These are phyloP conservation scores for Sciaenops ocellatus DNA, from an alignment of 2,797 vertebrate genomes.

Conservation along the genomic window DNA sequence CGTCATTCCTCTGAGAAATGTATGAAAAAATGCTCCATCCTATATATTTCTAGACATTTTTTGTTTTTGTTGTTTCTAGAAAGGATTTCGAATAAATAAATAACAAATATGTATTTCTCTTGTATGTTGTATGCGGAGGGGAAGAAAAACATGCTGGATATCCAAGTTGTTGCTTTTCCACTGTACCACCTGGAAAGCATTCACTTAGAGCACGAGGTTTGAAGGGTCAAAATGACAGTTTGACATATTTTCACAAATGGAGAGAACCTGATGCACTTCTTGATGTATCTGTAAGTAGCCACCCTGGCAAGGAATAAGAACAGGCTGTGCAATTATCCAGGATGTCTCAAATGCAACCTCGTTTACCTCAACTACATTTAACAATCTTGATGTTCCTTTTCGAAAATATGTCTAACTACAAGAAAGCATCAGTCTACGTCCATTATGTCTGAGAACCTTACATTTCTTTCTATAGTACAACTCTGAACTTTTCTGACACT, in stretches of 20 bases:
- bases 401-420: background rate
- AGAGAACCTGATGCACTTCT: background rate
- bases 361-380: background rate
- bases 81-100: too few relatives aligned
- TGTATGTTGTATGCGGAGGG: background rate
- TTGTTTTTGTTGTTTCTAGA: background rate
- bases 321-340: background rate
- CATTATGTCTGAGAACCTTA: background rate
- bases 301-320: background rate
- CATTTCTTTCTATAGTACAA: background rate
- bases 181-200: background rate
- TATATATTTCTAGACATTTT: background rate
- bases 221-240: background rate
- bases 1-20: background rate
- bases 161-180: background rate
- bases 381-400: background rate
- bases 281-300: background rate
- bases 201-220: background rate
- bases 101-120: too few relatives aligned
- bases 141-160: background rate
- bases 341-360: background rate
- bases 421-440: background rate
- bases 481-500: background rate
- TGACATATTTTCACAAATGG: background rate
- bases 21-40: background rate